Base-by-base conservation (phyloP, 2,888 invertebrate species). In the Xestoiulus laeticollis region DNA sequence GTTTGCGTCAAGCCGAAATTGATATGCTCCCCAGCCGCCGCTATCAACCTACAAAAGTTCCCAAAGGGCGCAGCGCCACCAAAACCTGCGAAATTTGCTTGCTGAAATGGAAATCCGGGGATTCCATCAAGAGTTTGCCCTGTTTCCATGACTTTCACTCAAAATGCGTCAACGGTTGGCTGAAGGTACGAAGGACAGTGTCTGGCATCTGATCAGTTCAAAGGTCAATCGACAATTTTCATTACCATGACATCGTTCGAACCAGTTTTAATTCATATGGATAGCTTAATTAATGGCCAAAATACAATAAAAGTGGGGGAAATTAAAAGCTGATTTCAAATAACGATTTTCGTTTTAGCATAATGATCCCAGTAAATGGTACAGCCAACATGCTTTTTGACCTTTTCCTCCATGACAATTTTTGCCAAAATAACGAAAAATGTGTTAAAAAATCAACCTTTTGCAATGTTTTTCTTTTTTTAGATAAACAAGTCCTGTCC, bases 111-210 rank as follows among this genome's bases (percentile, higher is more conserved):
- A 68, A 68, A 68, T 14, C 12, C 12, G 68, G 68, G 3, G 26
- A 68, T 68, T 68, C 26, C 68, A 68, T 68, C 68, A 68, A 68
- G 68, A 68, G 68, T 26, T 26, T 68, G 12, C 68, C 68, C 26
- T 68, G 68, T 68, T 68, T 68, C 14, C 68, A 68, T 26, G 68
- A 68, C 68, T 68, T 68, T 12, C 68, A 68, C 12, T 10, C 8
- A 26, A 68, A 68, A 68, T 68, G 68, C 26, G 26, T 68, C 26
- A 26, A n/a, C 26, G 68, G 26, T 1, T 68, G 68, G 68, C 26
- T 68, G 12, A 68, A 68, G 68, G 68, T 68, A 68, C n/a, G 22
- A 14, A 48, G 0, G 14, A 14, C 14, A 4, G 16, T 48, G 16
- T 48, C 38, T 8, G 38, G 38, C 6, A 8, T 38, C 38, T 38